Base-by-base conservation (phyloP, 64 coral and sea anemone genomes). In the Porites lutea region DNA sequence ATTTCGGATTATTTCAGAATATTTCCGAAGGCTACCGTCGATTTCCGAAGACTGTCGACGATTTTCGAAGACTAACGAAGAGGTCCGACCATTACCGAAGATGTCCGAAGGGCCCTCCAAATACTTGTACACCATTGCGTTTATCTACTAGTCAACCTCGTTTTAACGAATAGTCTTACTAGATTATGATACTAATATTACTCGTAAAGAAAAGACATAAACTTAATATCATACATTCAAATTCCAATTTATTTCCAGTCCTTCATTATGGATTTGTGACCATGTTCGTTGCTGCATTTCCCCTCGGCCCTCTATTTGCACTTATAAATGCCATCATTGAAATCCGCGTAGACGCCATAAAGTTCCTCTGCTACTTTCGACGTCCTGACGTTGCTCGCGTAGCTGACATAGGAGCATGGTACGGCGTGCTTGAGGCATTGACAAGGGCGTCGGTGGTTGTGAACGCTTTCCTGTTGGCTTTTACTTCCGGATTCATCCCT, bases 361-460 rank as follows among this genome's bases (percentile, higher is more conserved):
- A 94, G 52, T 94, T 94, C 59, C 69, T 94, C 58, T 94, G 86
- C 54, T 86, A 94, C 16, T 89, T 82, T 46, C 92, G 92, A 27
- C 92, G 92, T 3, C 86, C 92, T 4, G 72, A 88, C 57, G 86
- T 86, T 2, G 78, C 77, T 48, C 62, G 89, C 13, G 95, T 82
- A 4, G 95, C 93, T 61, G 95, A 97, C 22, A 97, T 97, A 44
- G 95, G 95, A 52, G 95, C 95, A 14, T 97, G 95, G 95, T 93
- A 90, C 66, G 63, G 59, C 13, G 93, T 94, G 16, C 6, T 94
- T 19, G 86, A 80, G 4, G 55, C 55, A 1, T 57, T 94, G 3
- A 94, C 86, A 2, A 79, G 71, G 27, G 11, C 88, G 8, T 89
- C 92, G 6, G 92, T 94, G 43, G 78, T 94, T 4, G 92, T 94